Evolutionary conservation across 2,888 invertebrate genomes (phyloP).

Genomic region (Bimastos eiseni): DNA sequence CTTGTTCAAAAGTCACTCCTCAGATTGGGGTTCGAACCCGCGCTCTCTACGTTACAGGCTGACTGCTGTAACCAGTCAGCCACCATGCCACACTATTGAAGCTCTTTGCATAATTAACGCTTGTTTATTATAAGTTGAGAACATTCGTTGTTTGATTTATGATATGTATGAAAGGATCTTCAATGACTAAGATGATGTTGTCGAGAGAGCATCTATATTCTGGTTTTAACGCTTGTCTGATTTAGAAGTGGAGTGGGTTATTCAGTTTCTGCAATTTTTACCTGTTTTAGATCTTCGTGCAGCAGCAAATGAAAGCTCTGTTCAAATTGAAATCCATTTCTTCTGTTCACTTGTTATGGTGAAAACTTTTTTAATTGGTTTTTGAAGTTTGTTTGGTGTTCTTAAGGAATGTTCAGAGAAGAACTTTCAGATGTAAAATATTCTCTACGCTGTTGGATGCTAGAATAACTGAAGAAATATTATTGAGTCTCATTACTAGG

Average conservation of each 20-base stretch:
- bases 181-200: background rate
- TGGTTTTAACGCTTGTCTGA: background rate
- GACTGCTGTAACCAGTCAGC: too few relatives aligned
- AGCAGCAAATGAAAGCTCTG: background rate
- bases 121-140: too few relatives aligned
- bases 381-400: background rate
- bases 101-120: too few relatives aligned
- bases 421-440: background rate
- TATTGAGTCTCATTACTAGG: too few relatives aligned
- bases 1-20: too few relatives aligned
- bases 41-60: too few relatives aligned
- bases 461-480: background rate
- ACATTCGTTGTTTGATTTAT: too few relatives aligned
- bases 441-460: background rate
- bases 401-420: background rate
- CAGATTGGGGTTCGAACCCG: too few relatives aligned
- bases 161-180: too few relatives aligned
- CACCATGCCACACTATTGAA: too few relatives aligned
- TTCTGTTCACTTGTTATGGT: slow-evolving; percentile 17
- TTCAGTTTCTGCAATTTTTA: background rate
- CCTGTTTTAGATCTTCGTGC: background rate
- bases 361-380: background rate
- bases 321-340: slow-evolving; percentile 23
- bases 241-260: background rate
- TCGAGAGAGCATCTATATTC: background rate